Evolutionary conservation across 2,888 invertebrate genomes (phyloP).

Genomic region (Myopa testacea): DNA sequence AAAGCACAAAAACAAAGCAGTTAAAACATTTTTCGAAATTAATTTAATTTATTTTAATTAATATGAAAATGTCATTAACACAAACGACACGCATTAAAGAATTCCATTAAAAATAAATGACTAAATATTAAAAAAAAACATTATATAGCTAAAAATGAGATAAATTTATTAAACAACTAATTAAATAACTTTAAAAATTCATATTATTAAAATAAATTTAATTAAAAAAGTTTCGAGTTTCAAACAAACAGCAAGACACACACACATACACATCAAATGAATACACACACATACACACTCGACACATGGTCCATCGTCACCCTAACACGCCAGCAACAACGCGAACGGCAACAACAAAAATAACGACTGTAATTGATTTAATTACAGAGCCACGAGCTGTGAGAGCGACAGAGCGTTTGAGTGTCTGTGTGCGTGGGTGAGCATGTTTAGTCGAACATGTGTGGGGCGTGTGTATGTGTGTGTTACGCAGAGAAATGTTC

Average conservation of each 20-base stretch:
- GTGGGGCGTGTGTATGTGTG: neutral
- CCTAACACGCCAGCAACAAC: too few relatives aligned
- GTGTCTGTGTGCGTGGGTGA: neutral
- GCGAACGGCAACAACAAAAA: neutral
- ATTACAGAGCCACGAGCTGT: neutral
- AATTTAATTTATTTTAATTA: too few relatives aligned
- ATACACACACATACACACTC: neutral
- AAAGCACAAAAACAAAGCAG: too few relatives aligned
- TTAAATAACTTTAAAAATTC: constrained; percentile 1
- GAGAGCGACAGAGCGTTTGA: neutral
- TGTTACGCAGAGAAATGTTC: neutral
- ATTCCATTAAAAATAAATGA: too few relatives aligned
- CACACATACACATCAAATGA: constrained; percentile 9
- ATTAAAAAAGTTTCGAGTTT: neutral
- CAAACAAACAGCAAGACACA: too few relatives aligned
- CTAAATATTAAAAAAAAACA: neutral
- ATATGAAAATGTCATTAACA: too few relatives aligned
- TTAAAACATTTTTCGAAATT: too few relatives aligned
- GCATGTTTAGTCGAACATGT: neutral
- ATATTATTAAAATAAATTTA: constrained; percentile 1
- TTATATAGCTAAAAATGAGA: neutral
- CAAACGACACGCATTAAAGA: too few relatives aligned
- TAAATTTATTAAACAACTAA: neutral
- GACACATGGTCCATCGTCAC: too few relatives aligned
- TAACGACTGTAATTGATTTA: constrained; percentile 10